Conservation (phyloP, 2,888 invertebrate species). For the Heliconius aoede region DNA sequence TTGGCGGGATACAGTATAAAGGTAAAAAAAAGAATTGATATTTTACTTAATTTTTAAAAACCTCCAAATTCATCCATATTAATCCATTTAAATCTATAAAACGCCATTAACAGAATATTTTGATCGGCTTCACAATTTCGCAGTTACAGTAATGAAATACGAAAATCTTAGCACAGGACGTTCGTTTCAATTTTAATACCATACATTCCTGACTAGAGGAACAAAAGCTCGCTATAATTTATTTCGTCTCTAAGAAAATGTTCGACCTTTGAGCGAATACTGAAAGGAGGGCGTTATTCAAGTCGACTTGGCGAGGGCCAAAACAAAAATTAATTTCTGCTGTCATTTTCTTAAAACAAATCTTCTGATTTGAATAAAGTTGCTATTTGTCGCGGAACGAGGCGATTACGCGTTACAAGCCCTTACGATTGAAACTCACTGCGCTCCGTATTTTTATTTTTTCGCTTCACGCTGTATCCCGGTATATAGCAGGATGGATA, state of each 20-base stretch:
- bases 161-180: conserved; percentile 2
- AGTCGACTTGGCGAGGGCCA: conserved; percentile 16
- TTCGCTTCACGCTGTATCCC: neutral
- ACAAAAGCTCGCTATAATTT: conserved; percentile 23
- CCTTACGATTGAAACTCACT: conserved; percentile 9
- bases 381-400: conserved; percentile 66
- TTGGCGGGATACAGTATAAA: no score
- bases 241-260: conserved; percentile 19
- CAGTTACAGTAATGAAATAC: conserved; percentile 1
- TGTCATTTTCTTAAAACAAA: conserved; percentile 69
- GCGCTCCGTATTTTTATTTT: neutral
- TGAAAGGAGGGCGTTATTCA: conserved; percentile 21
- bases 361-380: conserved; percentile 73
- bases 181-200: neutral
- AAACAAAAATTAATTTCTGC: conserved; percentile 63
- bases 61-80: no score
- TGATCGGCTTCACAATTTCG: conserved; percentile 1
- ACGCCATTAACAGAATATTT: neutral
- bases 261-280: conserved; percentile 14
- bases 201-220: conserved; percentile 17
- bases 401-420: conserved; percentile 57
- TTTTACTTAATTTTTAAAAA: no score
- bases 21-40: no score
- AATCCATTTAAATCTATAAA: neutral
- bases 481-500: no score